Percentiles rank a stretch among this genome's conserved stretches.
Conservation (phyloP, 35 echinoderm and acorn worm species). For the Apostichopus parvimensis region DNA sequence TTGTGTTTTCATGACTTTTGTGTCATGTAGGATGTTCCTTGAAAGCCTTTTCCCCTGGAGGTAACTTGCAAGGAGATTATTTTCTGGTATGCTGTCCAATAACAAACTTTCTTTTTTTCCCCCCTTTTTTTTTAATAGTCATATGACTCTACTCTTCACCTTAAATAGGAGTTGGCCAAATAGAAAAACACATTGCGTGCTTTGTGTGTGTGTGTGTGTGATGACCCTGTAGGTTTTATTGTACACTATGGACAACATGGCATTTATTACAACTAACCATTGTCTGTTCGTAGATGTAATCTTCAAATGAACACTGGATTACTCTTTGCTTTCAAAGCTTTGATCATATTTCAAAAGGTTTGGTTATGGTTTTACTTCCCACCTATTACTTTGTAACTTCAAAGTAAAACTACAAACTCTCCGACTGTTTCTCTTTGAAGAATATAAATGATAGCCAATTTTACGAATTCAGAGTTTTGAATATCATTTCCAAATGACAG, state of each 20-base stretch:
- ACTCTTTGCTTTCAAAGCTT: no score
- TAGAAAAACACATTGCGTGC: neutral
- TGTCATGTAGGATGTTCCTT: conserved; percentile 9
- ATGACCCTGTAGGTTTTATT: neutral
- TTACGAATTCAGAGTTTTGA: no score
- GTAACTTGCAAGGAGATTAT: neutral
- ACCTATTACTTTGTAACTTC: no score
- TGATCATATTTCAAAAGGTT: no score
- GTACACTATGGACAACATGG: neutral
- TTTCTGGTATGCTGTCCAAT: neutral
- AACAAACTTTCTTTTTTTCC: neutral
- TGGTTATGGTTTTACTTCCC: no score
- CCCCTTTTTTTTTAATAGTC: neutral
- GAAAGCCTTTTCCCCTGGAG: conserved; percentile 4
- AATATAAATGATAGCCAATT: no score
- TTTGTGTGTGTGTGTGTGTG: neutral
- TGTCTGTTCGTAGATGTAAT: no score
- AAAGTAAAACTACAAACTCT: no score
- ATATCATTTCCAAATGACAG: no score
- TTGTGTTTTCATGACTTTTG: conserved; percentile 14
- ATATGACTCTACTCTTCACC: neutral
- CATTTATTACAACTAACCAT: neutral
- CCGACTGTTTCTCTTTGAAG: no score
- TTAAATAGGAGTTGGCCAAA: neutral
- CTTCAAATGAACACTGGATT: no score